These are phyloP conservation scores for Molorchus minor DNA, from an alignment of 2,888 invertebrate species.

Conservation along the genomic window DNA sequence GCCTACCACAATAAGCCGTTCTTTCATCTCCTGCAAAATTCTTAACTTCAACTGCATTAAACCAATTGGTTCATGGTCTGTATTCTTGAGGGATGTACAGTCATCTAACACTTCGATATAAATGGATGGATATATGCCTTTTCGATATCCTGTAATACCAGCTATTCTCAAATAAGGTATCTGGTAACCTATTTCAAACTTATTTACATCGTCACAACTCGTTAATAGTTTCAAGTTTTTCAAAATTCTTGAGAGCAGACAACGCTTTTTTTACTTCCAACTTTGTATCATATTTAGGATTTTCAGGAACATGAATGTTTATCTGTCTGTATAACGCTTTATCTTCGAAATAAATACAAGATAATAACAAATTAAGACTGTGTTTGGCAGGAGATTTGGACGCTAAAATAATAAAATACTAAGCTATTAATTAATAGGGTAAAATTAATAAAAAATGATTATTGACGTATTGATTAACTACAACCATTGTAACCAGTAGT, in stretches of 20 bases:
- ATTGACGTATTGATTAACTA: neutral
- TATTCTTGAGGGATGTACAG: slow-evolving; percentile 58
- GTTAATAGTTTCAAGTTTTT: slow-evolving; percentile 47
- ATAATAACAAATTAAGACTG: slow-evolving; percentile 58
- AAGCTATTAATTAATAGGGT: neutral
- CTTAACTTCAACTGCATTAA: slow-evolving; percentile 62
- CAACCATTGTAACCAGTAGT: neutral
- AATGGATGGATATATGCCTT: slow-evolving; percentile 54
- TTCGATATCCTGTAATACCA: slow-evolving; percentile 58
- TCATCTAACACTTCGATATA: slow-evolving; percentile 63
- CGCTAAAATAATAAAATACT: slow-evolving; percentile 40
- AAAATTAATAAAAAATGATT: neutral
- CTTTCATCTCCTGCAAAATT: slow-evolving; percentile 57
- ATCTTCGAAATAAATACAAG: slow-evolving; percentile 59
- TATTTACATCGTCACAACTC: slow-evolving; percentile 45
- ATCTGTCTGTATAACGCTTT: slow-evolving; percentile 52
- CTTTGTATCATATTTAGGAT: slow-evolving; percentile 41
- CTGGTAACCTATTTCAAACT: slow-evolving; percentile 51
- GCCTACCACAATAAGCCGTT: slow-evolving; percentile 59
- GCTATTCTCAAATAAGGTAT: slow-evolving; percentile 58
- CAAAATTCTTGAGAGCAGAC: slow-evolving; percentile 50
- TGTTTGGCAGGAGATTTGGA: slow-evolving; percentile 42
- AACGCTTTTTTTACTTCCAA: slow-evolving; percentile 54
- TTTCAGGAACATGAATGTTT: slow-evolving; percentile 41
- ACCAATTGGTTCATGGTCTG: slow-evolving; percentile 55